phyloP scores from a whole-genome alignment of 2,888 invertebrate genomes.

The Pachycephus smyrnensis region DNA sequence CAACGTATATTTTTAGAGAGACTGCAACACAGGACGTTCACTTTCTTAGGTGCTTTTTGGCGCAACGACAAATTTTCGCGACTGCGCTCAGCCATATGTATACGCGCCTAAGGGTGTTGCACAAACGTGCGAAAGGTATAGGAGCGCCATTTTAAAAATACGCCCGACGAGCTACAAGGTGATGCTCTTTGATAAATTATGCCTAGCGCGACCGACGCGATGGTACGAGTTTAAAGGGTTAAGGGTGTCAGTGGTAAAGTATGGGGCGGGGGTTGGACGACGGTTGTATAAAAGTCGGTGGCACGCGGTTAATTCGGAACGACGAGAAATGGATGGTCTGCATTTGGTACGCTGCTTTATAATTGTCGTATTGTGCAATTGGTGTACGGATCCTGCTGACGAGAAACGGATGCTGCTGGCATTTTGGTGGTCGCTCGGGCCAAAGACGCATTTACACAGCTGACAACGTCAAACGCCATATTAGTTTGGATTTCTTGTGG shows the following conservation, averaged over 20 bases:
- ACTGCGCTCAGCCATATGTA: constrained; percentile 19
- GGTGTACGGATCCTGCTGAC: background rate
- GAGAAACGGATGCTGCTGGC: constrained; percentile 1
- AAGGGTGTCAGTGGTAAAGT: background rate
- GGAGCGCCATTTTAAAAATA: constrained; percentile 55
- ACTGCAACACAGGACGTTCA: background rate
- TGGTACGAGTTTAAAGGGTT: background rate
- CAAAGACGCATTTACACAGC: background rate
- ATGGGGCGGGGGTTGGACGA: constrained; percentile 12
- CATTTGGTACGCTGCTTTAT: constrained; percentile 33
- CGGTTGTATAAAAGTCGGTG: constrained; percentile 18
- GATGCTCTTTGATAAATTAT: constrained; percentile 61
- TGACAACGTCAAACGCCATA: background rate
- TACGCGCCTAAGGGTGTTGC: background rate
- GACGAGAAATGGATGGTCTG: constrained; percentile 50
- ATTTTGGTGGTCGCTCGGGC: background rate
- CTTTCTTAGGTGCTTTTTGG: constrained; percentile 44
- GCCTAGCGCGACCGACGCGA: constrained; percentile 18
- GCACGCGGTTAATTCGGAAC: constrained; percentile 43
- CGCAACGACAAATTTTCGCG: constrained; percentile 59
- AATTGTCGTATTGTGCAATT: constrained; percentile 34
- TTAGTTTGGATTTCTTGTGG: constrained; percentile 9
- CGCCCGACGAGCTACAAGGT: constrained; percentile 46
- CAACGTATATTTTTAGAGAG: background rate
- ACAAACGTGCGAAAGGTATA: background rate